Evolutionary conservation across 2,797 vertebrate species (phyloP).

Genomic region (Squalus acanthias): DNA sequence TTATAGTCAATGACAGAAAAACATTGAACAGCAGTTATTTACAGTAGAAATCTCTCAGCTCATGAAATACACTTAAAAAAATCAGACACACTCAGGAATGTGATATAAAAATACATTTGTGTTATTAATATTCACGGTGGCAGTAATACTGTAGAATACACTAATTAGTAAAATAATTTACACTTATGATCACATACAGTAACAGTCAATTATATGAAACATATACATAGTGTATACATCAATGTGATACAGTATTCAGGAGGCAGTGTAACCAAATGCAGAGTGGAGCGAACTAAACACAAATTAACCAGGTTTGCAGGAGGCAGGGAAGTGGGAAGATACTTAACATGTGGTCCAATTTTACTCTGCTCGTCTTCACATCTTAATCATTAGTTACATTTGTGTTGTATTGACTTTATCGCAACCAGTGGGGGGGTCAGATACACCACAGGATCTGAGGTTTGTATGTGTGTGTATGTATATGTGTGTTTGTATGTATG

Average conservation of each 20-base stretch:
- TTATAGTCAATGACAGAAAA: background rate
- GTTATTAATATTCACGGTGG: slow-evolving; percentile 2
- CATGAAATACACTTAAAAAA: background rate
- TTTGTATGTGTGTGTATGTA: background rate
- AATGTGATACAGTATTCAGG: too few relatives aligned
- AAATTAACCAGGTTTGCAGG: background rate
- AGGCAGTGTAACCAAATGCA: background rate
- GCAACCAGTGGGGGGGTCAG: background rate
- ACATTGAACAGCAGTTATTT: background rate
- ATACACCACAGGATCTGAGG: background rate
- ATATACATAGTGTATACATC: background rate
- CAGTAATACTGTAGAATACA: background rate
- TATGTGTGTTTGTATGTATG: background rate
- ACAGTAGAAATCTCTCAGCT: background rate
- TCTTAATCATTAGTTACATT: background rate
- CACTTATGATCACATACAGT: background rate
- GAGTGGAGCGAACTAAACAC: background rate
- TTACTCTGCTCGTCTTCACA: background rate
- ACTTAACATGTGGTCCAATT: background rate
- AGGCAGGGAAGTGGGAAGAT: background rate
- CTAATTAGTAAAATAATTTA: slow-evolving; percentile 16
- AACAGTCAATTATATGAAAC: slow-evolving; percentile 16
- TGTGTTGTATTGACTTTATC: background rate
- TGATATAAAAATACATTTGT: slow-evolving; percentile 37
- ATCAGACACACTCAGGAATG: background rate